Base-by-base conservation (phyloP, 2,888 invertebrate species). In the Taphrorychus bicolor region DNA sequence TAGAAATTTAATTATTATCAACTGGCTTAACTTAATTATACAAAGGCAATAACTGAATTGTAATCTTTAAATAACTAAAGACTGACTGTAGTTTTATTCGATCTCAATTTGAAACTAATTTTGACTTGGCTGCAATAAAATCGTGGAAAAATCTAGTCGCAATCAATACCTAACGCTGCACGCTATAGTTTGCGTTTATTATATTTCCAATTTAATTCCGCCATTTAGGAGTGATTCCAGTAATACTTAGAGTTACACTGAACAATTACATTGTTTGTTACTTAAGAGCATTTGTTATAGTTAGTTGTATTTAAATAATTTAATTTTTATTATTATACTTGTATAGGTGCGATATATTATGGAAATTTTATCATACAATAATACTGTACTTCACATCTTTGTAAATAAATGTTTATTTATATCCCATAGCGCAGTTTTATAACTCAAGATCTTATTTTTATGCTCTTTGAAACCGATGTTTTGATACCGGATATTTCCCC, bases 401-500 rank as follows among this genome's bases (percentile, higher is more conserved):
- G 60, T 60, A 66, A 19, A 66, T 66, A 66, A 60, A 59, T 45
- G 14, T 45, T 45, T 45, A 45, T 66, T 66, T 66, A 66, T 66
- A 66, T 45, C 16, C 16, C 17, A 4, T 14, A 45, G 4, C 2
- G 14, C 66, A 66, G 40, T 60, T 4, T 1, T 22, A 56, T 21
- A n/a, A 32, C 23, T 63, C 67, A 75, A 11, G 73, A 71, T 81
- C 91, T 93, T 74, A 98, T 88, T 84, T 95, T 95, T 75, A 95
- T 89, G 79, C 97, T 92, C 84, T 96, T 95, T 77, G 91, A 91
- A 56, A 96, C 91, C 76, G 91, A 88, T 21, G 93, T 88, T 78
- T 97, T 94, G 76, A 99, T 98, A 73, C 98, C 98, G 58, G 95
- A 94, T 56, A 92, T 84, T 85, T 99, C 98, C 63, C 98, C 98